Evolutionary conservation across 2,888 invertebrate genomes (phyloP).

Genomic region (Octonoba sinensis): DNA sequence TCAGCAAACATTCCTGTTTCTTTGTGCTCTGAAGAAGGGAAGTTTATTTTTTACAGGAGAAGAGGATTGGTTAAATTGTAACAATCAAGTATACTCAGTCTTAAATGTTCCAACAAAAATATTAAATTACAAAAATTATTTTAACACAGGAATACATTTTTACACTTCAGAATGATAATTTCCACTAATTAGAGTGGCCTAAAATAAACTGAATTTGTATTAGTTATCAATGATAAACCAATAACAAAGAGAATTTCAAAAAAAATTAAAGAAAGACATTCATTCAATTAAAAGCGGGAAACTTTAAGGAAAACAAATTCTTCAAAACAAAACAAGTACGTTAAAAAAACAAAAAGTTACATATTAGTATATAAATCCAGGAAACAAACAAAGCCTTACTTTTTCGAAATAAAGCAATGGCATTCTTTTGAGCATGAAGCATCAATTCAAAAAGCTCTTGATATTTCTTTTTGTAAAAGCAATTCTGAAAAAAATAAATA

Average conservation of each 20-base stretch:
- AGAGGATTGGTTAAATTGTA: too few species aligned
- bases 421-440: slow-evolving; percentile 80
- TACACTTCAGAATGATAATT: too few species aligned
- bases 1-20: neutral
- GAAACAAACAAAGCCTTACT: slow-evolving; percentile 22
- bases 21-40: neutral
- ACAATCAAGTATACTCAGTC: too few species aligned
- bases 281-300: too few species aligned
- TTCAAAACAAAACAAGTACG: neutral
- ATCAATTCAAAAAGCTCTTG: slow-evolving; percentile 81
- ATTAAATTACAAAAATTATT: too few species aligned
- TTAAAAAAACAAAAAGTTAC: slow-evolving; percentile 8
- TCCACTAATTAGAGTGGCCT: too few species aligned
- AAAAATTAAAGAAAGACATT: too few species aligned
- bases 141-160: too few species aligned
- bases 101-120: too few species aligned
- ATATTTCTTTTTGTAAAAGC: slow-evolving; percentile 83
- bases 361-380: neutral
- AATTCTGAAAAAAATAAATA: slow-evolving; percentile 71
- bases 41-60: neutral
- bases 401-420: slow-evolving; percentile 73
- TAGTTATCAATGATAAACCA: too few species aligned
- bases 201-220: too few species aligned
- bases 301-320: neutral
- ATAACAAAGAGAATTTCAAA: too few species aligned